These are phyloP conservation scores for Orchestes rusci DNA, from an alignment of 2,888 invertebrate species.

Conservation along the genomic window DNA sequence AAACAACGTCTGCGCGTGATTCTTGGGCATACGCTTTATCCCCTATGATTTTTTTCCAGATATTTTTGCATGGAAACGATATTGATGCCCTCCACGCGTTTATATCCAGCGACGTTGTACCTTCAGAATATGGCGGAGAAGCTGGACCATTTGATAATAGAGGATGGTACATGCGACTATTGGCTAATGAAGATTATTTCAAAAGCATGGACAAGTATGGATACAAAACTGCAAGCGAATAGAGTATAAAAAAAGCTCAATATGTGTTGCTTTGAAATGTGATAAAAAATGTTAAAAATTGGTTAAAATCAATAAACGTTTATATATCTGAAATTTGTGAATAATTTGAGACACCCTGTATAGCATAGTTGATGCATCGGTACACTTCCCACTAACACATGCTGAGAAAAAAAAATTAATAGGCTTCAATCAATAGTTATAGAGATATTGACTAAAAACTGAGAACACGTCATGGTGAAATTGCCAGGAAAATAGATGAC, in stretches of 20 bases:
- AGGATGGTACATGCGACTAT: conserved; percentile 39
- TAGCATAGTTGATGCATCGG: too few relatives aligned
- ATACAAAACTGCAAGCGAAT: conserved; percentile 30
- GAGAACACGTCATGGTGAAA: too few relatives aligned
- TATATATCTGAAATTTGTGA: too few relatives aligned
- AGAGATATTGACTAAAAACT: too few relatives aligned
- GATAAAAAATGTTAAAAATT: too few relatives aligned
- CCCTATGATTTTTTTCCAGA: conserved; percentile 33
- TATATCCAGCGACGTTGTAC: conserved; percentile 47
- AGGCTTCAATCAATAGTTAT: too few relatives aligned
- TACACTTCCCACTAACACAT: too few relatives aligned
- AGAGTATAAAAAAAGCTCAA: not conserved
- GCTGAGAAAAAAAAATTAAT: too few relatives aligned
- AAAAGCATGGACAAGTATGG: conserved; percentile 37
- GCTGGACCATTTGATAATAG: conserved; percentile 40
- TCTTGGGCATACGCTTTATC: too few relatives aligned
- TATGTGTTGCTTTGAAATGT: not conserved
- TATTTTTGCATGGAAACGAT: conserved; percentile 52
- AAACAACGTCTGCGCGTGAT: too few relatives aligned
- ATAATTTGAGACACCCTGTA: not conserved
- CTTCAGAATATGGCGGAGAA: conserved; percentile 56
- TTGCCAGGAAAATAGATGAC: too few relatives aligned
- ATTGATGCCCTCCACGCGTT: conserved; percentile 49
- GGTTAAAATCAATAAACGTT: too few relatives aligned
- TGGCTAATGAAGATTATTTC: conserved; percentile 43